Evolutionary conservation across 2,797 vertebrate genomes (phyloP).

Genomic region (Valencia hispanica): DNA sequence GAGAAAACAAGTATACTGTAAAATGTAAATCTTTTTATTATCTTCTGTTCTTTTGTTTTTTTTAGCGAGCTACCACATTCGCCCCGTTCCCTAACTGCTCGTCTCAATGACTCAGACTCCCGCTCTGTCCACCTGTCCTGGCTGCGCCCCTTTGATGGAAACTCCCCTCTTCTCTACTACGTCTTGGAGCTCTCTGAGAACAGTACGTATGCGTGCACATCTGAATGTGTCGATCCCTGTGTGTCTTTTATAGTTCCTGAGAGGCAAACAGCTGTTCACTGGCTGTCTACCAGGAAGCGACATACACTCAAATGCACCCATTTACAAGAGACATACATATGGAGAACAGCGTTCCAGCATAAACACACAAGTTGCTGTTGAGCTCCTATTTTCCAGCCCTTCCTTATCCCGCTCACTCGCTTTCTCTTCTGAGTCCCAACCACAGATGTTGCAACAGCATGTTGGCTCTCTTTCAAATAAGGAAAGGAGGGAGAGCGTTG

Average conservation of each 20-base stretch:
- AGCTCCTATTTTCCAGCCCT: slow-evolving; percentile 35
- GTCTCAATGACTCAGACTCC: slow-evolving; percentile 84
- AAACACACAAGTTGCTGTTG: slow-evolving; percentile 60
- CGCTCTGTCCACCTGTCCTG: slow-evolving; percentile 90
- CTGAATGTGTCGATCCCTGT: slow-evolving; percentile 64
- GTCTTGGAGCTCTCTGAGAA: slow-evolving; percentile 95
- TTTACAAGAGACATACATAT: slow-evolving; percentile 66
- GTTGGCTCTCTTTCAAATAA: slow-evolving; percentile 63
- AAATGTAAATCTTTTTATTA: slow-evolving; percentile 1
- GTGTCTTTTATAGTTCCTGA: slow-evolving; percentile 54
- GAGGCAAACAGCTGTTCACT: slow-evolving; percentile 66
- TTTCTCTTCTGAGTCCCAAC: slow-evolving; percentile 12
- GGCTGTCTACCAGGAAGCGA: slow-evolving; percentile 55
- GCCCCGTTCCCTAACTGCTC: slow-evolving; percentile 90
- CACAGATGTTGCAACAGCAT: slow-evolving; percentile 76
- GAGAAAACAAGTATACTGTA: neutral
- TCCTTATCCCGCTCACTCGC: slow-evolving; percentile 6
- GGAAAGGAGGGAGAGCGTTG: slow-evolving; percentile 28
- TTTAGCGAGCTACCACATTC: slow-evolving; percentile 92
- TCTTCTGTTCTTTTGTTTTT: slow-evolving; percentile 3
- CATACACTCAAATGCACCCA: slow-evolving; percentile 37
- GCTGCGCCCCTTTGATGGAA: slow-evolving; percentile 95
- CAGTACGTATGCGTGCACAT: slow-evolving; percentile 82
- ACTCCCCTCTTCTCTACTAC: slow-evolving; percentile 92
- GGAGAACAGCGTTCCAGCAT: slow-evolving; percentile 54